Percentiles rank a stretch among this genome's conserved stretches.
phyloP scores from a whole-genome alignment of 2,113 vertebrate genomes.

The Pitta sordida region DNA sequence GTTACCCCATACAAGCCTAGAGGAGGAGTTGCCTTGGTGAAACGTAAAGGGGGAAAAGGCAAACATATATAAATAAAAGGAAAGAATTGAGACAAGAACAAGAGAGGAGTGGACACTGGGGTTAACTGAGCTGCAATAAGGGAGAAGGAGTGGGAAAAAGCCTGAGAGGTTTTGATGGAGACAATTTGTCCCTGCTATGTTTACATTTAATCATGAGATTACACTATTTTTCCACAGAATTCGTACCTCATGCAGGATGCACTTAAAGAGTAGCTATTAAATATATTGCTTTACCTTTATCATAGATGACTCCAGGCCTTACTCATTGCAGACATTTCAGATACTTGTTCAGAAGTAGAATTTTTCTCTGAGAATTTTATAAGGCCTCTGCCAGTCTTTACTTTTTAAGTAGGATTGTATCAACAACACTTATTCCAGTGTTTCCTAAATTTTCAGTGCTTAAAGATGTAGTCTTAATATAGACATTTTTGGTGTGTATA shows the following conservation, averaged over 20 bases:
- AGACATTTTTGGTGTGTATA: background rate
- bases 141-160: background rate
- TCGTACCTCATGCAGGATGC: conserved; percentile 26
- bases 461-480: background rate
- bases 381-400: background rate
- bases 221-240: conserved; percentile 32
- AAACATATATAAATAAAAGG: background rate
- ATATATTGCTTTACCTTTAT: conserved; percentile 29
- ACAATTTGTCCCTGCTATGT: background rate
- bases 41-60: background rate
- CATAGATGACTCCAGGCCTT: background rate
- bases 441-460: background rate
- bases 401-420: background rate
- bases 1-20: background rate
- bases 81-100: background rate
- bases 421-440: background rate
- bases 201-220: conserved; percentile 40
- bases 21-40: background rate
- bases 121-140: background rate
- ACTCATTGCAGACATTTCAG: background rate
- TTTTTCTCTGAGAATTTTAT: background rate
- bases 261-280: conserved; percentile 50
- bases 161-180: background rate
- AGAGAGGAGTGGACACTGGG: background rate
- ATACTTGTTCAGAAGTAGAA: background rate